These are phyloP conservation scores for Lampris megalopsis DNA, from an alignment of 2,113 vertebrate genomes.

Conservation along the genomic window DNA sequence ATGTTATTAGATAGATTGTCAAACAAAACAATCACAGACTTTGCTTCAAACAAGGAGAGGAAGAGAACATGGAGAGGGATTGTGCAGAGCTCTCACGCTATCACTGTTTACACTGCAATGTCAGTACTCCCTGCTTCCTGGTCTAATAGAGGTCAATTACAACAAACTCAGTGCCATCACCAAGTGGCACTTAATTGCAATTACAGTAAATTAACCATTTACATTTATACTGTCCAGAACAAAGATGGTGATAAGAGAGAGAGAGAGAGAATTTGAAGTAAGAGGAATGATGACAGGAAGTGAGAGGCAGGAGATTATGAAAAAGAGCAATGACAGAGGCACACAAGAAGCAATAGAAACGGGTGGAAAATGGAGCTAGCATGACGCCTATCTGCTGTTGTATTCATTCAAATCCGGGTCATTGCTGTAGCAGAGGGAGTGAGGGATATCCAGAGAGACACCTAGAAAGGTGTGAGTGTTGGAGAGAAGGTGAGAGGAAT, in stretches of 20 bases:
- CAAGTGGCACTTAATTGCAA: no score
- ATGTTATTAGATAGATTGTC: no score
- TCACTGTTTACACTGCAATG: no score
- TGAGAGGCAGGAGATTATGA: not conserved
- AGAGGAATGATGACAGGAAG: not conserved
- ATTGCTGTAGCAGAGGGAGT: not conserved
- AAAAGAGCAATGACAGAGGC: not conserved
- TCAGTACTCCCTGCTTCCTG: no score
- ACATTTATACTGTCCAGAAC: not conserved
- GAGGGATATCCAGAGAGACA: not conserved
- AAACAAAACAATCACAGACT: no score
- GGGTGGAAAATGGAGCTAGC: not conserved
- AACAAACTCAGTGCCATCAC: no score
- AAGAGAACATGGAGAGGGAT: no score
- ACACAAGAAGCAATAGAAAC: not conserved
- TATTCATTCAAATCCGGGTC: no score
- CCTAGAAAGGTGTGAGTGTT: constrained; percentile 20
- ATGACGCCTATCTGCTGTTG: not conserved
- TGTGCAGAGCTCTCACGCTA: no score
- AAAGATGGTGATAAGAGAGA: not conserved
- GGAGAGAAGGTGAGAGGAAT: constrained; percentile 17
- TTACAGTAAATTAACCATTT: no score
- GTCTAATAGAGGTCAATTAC: no score
- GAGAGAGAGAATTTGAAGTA: not conserved
- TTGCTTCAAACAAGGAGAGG: no score